phyloP scores from a whole-genome alignment of 2,797 vertebrate genomes.

The Enteromius thamalakanensis region DNA sequence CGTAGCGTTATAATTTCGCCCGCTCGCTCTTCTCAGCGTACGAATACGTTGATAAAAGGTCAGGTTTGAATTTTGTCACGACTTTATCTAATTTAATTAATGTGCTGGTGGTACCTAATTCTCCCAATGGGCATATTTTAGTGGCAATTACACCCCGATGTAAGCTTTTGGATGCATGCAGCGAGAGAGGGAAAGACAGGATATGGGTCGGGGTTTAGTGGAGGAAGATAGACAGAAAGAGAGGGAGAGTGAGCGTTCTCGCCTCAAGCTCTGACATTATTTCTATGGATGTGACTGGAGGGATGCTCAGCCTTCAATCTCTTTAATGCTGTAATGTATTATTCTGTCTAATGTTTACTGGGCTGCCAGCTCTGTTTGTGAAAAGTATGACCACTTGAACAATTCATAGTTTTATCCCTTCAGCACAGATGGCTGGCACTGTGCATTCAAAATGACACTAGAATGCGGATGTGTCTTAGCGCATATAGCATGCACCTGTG shows the following conservation, averaged over 20 bases:
- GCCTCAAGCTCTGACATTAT: constrained; percentile 54
- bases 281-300: constrained; percentile 50
- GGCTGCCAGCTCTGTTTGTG: constrained; percentile 48
- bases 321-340: constrained; percentile 59
- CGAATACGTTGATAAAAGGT: constrained; percentile 48
- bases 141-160: constrained; percentile 38
- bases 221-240: constrained; percentile 19
- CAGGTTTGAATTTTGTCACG: constrained; percentile 41
- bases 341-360: constrained; percentile 61
- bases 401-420: constrained; percentile 54
- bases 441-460: constrained; percentile 42
- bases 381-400: constrained; percentile 53
- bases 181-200: not conserved
- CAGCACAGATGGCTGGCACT: constrained; percentile 34
- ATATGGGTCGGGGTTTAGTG: constrained; percentile 14
- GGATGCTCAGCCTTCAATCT: constrained; percentile 51
- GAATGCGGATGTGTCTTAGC: constrained; percentile 31
- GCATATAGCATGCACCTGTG: constrained; percentile 27
- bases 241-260: constrained; percentile 11
- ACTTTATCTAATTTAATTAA: constrained; percentile 50
- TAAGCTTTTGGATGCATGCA: not conserved
- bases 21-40: constrained; percentile 19
- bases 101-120: constrained; percentile 30
- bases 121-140: constrained; percentile 32
- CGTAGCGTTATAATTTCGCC: constrained; percentile 20